Evolutionary conservation across 1,140 invertebrate species (phyloP), one percentile per base, ranked within the genome.

Genomic region (Tetraneura akinire): DNA sequence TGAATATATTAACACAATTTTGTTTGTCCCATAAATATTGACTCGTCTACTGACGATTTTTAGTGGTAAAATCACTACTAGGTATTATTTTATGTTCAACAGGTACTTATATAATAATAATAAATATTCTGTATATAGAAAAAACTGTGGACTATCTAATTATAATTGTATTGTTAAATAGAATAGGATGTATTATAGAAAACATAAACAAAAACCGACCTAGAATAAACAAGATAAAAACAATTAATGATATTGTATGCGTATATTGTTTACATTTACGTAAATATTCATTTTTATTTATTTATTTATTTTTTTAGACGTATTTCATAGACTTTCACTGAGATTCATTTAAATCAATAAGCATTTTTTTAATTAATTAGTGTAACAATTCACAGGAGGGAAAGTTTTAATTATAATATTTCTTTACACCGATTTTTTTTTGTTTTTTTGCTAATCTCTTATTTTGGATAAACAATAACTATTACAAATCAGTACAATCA

Each of bases 371-470:
- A 51, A 51, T 51, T 51, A 51, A 71, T 71, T 71, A 71, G 14
- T n/a, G 8, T 29, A 6, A 10, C 51, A 5, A 29, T 29, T n/a
- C 68, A 51, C 23, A 0, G 47, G 23, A 51, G 45, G 45, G 47
- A 71, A 51, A 71, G 68, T 71, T 71, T 18, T 71, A 29, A 21
- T 71, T 71, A 29, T 51, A 51, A n/a, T 71, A 11, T 71, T 71
- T n/a, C 29, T 13, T 4, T 51, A 14, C 3, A 29, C 23, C 10
- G 6, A 3, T 8, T 1, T 32, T 68, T 3, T 45, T 11, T 71
- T 51, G 1, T 8, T 1, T 32, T 68, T 3, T 45, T 11, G 49
- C 29, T 29, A n/a, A 51, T 29, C 29, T 51, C 1, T 45, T 6
- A 26, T 26, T 71, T 49, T 1, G 10, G 16, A 47, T 68, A 47